Evolutionary conservation across 2,113 vertebrate species (phyloP).

Genomic region (Chamaetylas fuelleborni): DNA sequence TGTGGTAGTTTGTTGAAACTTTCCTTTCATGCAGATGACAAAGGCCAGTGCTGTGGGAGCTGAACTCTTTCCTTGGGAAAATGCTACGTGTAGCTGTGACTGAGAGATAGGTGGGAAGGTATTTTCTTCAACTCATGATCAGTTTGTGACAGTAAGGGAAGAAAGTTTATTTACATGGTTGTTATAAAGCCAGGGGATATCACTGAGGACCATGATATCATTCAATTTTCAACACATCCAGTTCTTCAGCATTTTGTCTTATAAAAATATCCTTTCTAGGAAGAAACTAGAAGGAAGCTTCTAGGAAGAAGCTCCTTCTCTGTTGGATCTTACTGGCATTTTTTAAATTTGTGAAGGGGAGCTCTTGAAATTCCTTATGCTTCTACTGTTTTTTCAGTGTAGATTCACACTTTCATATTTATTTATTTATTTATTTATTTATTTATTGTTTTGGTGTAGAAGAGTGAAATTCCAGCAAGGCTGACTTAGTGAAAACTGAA

Average conservation of each 20-base stretch:
- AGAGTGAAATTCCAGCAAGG: slow-evolving; percentile 58
- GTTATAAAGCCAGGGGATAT: neutral
- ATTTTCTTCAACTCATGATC: neutral
- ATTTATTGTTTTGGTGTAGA: neutral
- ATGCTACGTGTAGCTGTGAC: neutral
- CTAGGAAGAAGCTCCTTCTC: neutral
- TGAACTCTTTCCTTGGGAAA: neutral
- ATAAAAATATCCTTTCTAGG: neutral
- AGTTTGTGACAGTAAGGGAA: neutral
- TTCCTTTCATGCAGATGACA: neutral
- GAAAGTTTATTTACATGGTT: neutral
- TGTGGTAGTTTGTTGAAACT: neutral
- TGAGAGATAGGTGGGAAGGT: neutral
- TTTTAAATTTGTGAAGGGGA: neutral
- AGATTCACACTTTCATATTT: slow-evolving; percentile 20
- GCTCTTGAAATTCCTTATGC: neutral
- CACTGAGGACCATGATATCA: neutral
- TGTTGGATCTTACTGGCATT: neutral
- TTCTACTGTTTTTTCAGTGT: slow-evolving; percentile 35
- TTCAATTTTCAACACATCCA: neutral
- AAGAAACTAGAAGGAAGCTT: too few species aligned
- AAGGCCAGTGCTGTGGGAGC: neutral
- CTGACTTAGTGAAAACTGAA: slow-evolving; percentile 63
- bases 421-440: neutral
- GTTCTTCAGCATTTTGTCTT: neutral